Conservation (phyloP, 1,140 invertebrate species). For the Prorops nasuta region DNA sequence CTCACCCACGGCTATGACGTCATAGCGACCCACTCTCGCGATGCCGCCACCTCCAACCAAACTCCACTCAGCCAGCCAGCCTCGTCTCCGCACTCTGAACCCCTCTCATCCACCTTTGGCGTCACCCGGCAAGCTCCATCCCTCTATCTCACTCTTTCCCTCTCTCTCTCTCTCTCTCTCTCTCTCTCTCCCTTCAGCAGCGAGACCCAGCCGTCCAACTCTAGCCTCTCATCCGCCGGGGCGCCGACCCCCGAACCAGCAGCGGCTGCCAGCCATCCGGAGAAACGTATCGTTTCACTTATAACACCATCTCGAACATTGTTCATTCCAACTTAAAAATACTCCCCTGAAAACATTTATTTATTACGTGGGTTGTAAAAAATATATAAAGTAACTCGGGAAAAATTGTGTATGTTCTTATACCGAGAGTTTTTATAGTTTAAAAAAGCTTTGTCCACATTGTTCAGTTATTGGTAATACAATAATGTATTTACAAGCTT, state of each 20-base stretch:
- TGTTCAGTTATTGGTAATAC: too few relatives aligned
- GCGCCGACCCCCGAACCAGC: slow-evolving; percentile 15
- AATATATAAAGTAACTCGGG: too few relatives aligned
- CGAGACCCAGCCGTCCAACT: background rate
- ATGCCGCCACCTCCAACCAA: slow-evolving; percentile 23
- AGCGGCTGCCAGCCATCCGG: background rate
- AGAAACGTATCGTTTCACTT: background rate
- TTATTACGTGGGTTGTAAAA: too few relatives aligned
- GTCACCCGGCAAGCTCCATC: background rate
- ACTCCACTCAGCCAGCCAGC: slow-evolving; percentile 14
- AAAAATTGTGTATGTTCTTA: too few relatives aligned
- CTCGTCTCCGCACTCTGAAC: background rate
- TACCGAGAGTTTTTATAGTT: too few relatives aligned
- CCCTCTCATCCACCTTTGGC: background rate
- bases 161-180: background rate
- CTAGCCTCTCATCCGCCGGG: slow-evolving; percentile 6
- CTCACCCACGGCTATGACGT: slow-evolving; percentile 31
- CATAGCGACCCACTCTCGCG: slow-evolving; percentile 33
- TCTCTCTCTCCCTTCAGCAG: background rate
- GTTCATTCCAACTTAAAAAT: too few relatives aligned
- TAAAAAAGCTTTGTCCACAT: too few relatives aligned
- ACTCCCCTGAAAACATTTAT: too few relatives aligned
- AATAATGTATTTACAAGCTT: too few relatives aligned
- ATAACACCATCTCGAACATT: too few relatives aligned
- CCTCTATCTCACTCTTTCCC: background rate